phyloP scores from a whole-genome alignment of 2,797 vertebrate species.

The Myotis vivesi region DNA sequence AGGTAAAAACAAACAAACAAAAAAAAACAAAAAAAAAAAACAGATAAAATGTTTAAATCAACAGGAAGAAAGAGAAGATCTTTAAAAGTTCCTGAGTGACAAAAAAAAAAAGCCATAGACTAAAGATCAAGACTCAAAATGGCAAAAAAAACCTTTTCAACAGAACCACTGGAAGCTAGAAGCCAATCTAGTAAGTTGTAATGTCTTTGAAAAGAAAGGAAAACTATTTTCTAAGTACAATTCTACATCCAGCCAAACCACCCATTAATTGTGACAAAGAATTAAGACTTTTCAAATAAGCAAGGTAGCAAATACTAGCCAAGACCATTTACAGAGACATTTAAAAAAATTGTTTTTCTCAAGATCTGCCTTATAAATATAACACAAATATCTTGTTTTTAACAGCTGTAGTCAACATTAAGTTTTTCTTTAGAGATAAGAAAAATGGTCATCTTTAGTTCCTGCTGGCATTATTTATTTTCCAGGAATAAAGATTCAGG shows the following conservation, averaged over 20 bases:
- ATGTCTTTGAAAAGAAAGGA: constrained; percentile 10
- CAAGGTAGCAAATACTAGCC: constrained; percentile 26
- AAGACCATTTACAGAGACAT: not conserved
- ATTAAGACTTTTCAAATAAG: constrained; percentile 8
- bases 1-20: not conserved
- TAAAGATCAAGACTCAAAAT: constrained; percentile 21
- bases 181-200: not conserved
- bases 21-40: not conserved
- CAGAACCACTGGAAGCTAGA: not conserved
- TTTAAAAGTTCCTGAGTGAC: constrained; percentile 18
- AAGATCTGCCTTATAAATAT: constrained; percentile 19
- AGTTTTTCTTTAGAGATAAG: constrained; percentile 22
- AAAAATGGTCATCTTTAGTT: constrained; percentile 11
- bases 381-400: not conserved
- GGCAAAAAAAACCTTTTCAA: not conserved
- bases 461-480: not conserved
- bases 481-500: not conserved
- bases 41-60: constrained; percentile 15
- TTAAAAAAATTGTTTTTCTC: not conserved
- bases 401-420: constrained; percentile 18
- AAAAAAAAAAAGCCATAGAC: constrained; percentile 25
- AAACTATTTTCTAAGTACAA: constrained; percentile 32
- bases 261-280: constrained; percentile 24
- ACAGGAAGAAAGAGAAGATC: not conserved
- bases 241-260: not conserved